Conservation (phyloP, 2,113 vertebrate species). For the Salminus brasiliensis region DNA sequence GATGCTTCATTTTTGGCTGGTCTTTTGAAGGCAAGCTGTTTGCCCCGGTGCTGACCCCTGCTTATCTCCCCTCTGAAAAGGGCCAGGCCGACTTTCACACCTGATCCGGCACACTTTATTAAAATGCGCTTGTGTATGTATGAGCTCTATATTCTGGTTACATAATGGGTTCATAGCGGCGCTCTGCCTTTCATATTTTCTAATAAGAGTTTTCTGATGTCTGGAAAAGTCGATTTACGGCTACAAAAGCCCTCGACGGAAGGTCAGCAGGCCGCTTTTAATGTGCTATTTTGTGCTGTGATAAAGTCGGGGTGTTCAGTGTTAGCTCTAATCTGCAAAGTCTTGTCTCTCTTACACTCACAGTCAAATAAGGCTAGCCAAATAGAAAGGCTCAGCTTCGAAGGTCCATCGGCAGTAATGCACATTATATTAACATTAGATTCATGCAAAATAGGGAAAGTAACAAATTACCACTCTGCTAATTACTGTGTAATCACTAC, state of each 20-base stretch:
- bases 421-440: no score
- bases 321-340: not conserved
- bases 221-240: not conserved
- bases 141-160: not conserved
- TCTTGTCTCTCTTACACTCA: not conserved
- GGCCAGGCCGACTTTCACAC: not conserved
- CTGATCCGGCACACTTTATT: not conserved
- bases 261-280: not conserved
- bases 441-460: no score
- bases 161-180: not conserved
- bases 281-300: not conserved
- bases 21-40: not conserved
- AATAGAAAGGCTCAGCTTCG: no score
- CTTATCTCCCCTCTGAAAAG: not conserved
- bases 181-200: not conserved
- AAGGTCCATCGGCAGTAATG: no score
- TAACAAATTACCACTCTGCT: no score
- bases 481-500: no score
- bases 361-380: not conserved
- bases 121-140: not conserved
- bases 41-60: not conserved
- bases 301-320: not conserved
- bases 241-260: not conserved
- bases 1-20: not conserved
- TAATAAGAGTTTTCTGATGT: not conserved